Base-by-base conservation (phyloP, 1,140 invertebrate species). In the Neomicropteryx cornuta region DNA sequence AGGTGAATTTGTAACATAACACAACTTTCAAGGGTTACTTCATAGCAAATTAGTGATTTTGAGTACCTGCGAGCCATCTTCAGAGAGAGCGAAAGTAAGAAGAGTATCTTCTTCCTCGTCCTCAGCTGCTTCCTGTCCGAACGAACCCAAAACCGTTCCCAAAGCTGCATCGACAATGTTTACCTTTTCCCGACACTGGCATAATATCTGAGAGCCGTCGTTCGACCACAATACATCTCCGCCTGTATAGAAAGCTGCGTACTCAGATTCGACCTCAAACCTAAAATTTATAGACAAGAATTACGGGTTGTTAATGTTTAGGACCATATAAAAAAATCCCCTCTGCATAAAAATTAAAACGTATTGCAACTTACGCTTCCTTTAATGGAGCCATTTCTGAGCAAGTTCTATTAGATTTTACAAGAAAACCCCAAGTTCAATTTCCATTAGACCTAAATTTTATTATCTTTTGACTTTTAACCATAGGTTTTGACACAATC, bases 171-270 rank as follows among this genome's bases (percentile, higher is more conserved):
- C 75, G 18, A 93, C 56, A 30, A 87, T 55, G 47, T 83, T 75
- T 11, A 93, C 67, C 33, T 65, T 64, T 31, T 73, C 71, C 32
- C 72, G 69, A 61, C 79, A 87, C 39, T 81, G 76, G 54, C 87
- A 91, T 27, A 87, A 76, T 21, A 93, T 56, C 24, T 72, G 48
- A 18, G 72, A 57, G 0, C 82, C 85, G 70, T 89, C 73, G 39
- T 58, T 48, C 33, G 75, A 76, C 78, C 86, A 85, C 67, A 85
- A 66, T 39, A 94, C 72, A 56, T 79, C 76, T 45, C 87, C 87
- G 33, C 86, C 86, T 2, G 83, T 87, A 48, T 83, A 93, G 60
- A 91, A 91, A 10, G 88, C 83, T 48, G 78, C 79, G 66, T 82
- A 77, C 50, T 84, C 81, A 13, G 72, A 68, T 52, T 79, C 72